Evolutionary conservation across 2,888 invertebrate genomes (phyloP), one percentile per base, ranked within the genome.

Genomic region (Tetragnatha montana): DNA sequence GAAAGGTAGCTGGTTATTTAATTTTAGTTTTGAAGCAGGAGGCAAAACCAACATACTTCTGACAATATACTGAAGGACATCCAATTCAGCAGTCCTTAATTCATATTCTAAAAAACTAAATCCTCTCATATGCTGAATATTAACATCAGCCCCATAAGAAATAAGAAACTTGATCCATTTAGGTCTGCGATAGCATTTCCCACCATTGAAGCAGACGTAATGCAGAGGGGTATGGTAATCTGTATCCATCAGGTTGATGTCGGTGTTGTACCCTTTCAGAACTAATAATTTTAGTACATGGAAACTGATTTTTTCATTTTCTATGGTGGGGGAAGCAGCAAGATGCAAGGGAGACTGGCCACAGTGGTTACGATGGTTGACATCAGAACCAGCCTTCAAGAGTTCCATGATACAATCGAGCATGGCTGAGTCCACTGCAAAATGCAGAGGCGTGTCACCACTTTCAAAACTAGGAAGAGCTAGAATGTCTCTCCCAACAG

Each of bases 361-460:
- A 8, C 90, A 76, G 22, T 91, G 79, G 87, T 93, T 93, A 7
- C 92, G 81, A 83, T 93, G 92, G 91, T 93, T 93, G 8, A 93
- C 93, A 91, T 93, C 93, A 0, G 93, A 93, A 6, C 93, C 93
- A 60, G 92, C 92, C 7, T 91, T 82, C 50, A 93, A 91, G 50
- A 93, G 89, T 49, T 92, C 92, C 49, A 79, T 76, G 4, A 93
- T 92, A 91, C 93, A 93, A 22, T 92, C 91, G 22, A 92, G 89
- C 92, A 93, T 92, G 35, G 92, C 92, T 80, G 92, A 92, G n/a
- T 92, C 92, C 7, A 93, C 93, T 92, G 93, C 93, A 84, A 93
- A 93, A 91, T 93, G 93, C 12, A 93, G 92, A 1, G 93, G 93
- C 0, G 93, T 93, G 60, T 93, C 93, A 70, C 92, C 92, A 78